phyloP scores from a whole-genome alignment of 1,140 invertebrate species.

The Drosophila teissieri region DNA sequence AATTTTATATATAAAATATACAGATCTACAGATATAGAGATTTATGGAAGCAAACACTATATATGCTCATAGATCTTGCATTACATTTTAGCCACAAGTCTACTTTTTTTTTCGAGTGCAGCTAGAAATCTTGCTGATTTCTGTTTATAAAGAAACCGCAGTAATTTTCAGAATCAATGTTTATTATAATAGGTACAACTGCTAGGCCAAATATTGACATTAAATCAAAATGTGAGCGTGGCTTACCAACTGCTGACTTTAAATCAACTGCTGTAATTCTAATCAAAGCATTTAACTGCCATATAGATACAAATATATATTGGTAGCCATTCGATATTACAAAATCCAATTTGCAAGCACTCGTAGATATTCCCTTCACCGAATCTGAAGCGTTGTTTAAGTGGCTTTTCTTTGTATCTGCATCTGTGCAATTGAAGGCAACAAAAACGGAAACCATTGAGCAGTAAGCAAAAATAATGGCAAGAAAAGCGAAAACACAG shows the following conservation, averaged over 20 bases:
- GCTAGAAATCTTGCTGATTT: background rate
- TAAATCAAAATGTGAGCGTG: too few species aligned
- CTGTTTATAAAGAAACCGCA: background rate
- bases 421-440: conserved; percentile 20
- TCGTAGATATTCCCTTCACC: background rate
- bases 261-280: too few species aligned
- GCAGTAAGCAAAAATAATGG: conserved; percentile 31
- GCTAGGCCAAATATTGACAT: background rate
- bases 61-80: too few species aligned
- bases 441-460: conserved; percentile 25
- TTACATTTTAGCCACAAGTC: too few species aligned
- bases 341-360: background rate
- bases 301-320: too few species aligned
- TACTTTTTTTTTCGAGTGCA: background rate
- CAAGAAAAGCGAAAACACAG: background rate
- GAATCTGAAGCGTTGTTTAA: conserved; percentile 10
- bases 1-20: too few species aligned
- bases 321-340: background rate
- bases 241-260: too few species aligned
- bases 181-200: background rate
- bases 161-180: background rate
- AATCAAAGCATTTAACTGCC: too few species aligned
- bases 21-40: too few species aligned
- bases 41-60: too few species aligned
- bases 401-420: conserved; percentile 8